Evolutionary conservation across 2,113 vertebrate species (phyloP).

Genomic region (Cochlearius cochlearius): DNA sequence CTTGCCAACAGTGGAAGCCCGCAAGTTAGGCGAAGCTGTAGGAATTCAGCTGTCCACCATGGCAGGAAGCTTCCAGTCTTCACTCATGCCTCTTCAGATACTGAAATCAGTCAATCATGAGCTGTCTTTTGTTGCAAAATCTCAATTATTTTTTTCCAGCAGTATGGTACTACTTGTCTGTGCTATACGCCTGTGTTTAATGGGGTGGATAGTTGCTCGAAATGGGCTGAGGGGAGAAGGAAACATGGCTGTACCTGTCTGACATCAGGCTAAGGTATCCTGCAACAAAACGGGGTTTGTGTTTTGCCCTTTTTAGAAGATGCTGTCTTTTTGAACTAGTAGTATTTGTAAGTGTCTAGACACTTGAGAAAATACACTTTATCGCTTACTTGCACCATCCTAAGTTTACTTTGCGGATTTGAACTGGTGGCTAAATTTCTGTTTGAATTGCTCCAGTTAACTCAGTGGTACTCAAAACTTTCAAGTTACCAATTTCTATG

Average conservation of each 20-base stretch:
- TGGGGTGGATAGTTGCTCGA: not conserved
- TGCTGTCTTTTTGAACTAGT: not conserved
- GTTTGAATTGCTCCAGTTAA: not conserved
- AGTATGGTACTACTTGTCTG: not conserved
- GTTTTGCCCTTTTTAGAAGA: not conserved
- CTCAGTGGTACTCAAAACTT: not conserved
- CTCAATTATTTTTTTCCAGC: not conserved
- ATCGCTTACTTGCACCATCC: not conserved
- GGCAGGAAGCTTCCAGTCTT: not conserved
- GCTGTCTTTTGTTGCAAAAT: not conserved
- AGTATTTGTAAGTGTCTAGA: not conserved
- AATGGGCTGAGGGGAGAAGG: not conserved
- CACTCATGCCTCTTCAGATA: not conserved
- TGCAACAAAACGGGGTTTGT: not conserved
- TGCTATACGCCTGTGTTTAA: not conserved
- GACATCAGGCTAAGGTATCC: not conserved
- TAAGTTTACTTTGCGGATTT: not conserved
- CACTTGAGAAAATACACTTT: not conserved
- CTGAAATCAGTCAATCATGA: not conserved
- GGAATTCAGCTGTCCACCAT: not conserved
- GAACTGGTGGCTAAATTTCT: not conserved
- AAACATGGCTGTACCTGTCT: not conserved
- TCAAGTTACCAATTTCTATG: not conserved
- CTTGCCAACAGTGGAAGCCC: not conserved
- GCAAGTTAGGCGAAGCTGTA: not conserved